These are phyloP conservation scores for Cyaniris semiargus DNA, from an alignment of 2,888 invertebrate species.

Conservation along the genomic window DNA sequence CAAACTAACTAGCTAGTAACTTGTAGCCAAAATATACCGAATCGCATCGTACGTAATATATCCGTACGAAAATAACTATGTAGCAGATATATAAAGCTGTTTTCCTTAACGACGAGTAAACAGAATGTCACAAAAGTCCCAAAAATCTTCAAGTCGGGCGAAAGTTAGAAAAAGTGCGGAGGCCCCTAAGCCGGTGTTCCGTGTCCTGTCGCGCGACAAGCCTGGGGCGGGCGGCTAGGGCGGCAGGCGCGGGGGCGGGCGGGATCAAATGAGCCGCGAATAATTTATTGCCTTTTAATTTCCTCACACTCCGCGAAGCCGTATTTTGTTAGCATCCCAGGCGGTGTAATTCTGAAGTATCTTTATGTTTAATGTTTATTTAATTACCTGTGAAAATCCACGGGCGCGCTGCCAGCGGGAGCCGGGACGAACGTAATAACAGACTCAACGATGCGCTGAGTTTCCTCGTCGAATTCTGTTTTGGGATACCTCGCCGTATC, in stretches of 20 bases:
- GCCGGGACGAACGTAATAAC: neutral
- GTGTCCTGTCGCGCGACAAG: slow-evolving; percentile 4
- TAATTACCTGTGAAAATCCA: slow-evolving; percentile 20
- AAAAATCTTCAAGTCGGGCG: neutral
- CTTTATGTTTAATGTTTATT: slow-evolving; percentile 17
- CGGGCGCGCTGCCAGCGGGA: neutral
- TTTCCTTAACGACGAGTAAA: neutral
- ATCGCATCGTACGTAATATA: neutral
- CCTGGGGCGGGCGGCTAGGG: neutral
- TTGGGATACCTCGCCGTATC: neutral
- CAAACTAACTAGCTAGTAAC: too few species aligned
- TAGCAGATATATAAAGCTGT: neutral
- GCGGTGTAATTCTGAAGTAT: neutral
- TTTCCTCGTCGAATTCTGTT: neutral
- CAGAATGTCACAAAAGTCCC: neutral
- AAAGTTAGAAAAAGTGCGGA: neutral
- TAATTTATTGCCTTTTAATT: slow-evolving; percentile 43
- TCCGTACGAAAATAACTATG: neutral
- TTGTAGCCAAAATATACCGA: too few species aligned
- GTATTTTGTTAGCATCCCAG: slow-evolving; percentile 16
- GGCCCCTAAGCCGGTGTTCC: slow-evolving; percentile 11
- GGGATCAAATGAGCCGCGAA: slow-evolving; percentile 40
- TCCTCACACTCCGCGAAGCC: slow-evolving; percentile 34
- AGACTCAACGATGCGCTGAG: neutral
- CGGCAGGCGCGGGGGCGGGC: slow-evolving; percentile 7